Percentiles rank a stretch among this genome's conserved stretches.
Conservation (phyloP, 2,888 invertebrate species). For the Calameuta filiformis region DNA sequence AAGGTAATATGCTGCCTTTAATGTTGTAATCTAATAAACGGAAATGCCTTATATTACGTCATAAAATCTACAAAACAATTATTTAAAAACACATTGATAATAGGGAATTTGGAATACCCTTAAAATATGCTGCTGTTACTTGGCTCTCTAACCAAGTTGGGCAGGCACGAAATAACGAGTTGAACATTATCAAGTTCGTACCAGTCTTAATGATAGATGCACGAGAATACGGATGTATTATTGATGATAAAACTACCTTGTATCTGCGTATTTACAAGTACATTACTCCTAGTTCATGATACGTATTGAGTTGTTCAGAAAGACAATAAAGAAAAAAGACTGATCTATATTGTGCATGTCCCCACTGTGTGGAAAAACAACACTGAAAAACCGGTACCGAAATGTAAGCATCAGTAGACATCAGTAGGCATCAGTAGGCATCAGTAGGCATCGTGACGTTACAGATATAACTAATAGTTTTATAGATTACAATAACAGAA, state of each 20-base stretch:
- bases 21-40: not conserved
- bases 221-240: not conserved
- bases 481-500: not conserved
- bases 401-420: not conserved
- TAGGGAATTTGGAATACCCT: constrained; percentile 44
- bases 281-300: not conserved
- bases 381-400: not conserved
- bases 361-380: not conserved
- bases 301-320: not conserved
- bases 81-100: not conserved
- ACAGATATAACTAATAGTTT: not conserved
- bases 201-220: not conserved
- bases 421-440: not conserved
- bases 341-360: not conserved
- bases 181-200: constrained; percentile 23
- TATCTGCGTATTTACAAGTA: not conserved
- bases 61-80: not conserved
- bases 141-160: constrained; percentile 55
- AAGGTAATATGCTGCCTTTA: not conserved
- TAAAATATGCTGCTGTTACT: constrained; percentile 53
- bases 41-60: not conserved
- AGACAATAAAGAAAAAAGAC: not conserved
- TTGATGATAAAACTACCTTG: not conserved
- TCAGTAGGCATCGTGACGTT: not conserved
- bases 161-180: constrained; percentile 46